A percentile compares a stretch with the other conserved stretches of the same genome.
phyloP scores from a whole-genome alignment of 1,140 invertebrate genomes.

The Aphelenchoides besseyi region DNA sequence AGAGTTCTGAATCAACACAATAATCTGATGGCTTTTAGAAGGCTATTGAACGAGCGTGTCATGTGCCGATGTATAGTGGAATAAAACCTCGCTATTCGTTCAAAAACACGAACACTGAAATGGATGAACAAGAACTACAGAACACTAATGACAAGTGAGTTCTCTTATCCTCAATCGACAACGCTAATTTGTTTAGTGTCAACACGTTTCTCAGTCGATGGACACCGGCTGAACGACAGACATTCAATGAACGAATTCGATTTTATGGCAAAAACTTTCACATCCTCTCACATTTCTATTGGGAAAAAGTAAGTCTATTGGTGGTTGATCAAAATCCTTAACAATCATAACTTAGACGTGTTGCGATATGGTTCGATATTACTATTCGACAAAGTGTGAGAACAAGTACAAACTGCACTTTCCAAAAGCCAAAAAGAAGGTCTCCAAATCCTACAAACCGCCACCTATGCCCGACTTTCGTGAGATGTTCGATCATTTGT shows the following conservation, averaged over 20 bases:
- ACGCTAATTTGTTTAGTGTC: constrained; percentile 1
- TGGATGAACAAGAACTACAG: background rate
- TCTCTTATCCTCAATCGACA: background rate
- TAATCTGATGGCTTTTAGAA: constrained; percentile 11
- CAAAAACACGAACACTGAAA: constrained; percentile 1
- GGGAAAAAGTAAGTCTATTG: constrained; percentile 9
- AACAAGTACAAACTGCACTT: constrained; percentile 17
- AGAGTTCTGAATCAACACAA: background rate
- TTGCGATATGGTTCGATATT: constrained; percentile 17
- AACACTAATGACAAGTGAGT: constrained; percentile 17
- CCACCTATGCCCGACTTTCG: constrained; percentile 19
- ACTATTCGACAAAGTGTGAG: constrained; percentile 11
- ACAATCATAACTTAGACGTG: too few relatives aligned
- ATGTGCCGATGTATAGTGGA: background rate
- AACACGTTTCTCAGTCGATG: background rate
- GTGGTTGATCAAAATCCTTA: background rate
- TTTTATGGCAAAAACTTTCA: constrained; percentile 16
- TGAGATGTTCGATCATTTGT: constrained; percentile 19
- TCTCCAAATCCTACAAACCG: constrained; percentile 10
- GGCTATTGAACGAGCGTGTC: constrained; percentile 10
- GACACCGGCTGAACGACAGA: background rate
- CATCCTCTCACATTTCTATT: constrained; percentile 12
- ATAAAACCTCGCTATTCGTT: background rate
- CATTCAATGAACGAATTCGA: background rate
- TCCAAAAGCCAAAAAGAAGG: constrained; percentile 18